Percentiles rank a stretch among this genome's conserved stretches.
Evolutionary conservation across 2,113 vertebrate species (phyloP).

Genomic region (Salvelinus fontinalis): DNA sequence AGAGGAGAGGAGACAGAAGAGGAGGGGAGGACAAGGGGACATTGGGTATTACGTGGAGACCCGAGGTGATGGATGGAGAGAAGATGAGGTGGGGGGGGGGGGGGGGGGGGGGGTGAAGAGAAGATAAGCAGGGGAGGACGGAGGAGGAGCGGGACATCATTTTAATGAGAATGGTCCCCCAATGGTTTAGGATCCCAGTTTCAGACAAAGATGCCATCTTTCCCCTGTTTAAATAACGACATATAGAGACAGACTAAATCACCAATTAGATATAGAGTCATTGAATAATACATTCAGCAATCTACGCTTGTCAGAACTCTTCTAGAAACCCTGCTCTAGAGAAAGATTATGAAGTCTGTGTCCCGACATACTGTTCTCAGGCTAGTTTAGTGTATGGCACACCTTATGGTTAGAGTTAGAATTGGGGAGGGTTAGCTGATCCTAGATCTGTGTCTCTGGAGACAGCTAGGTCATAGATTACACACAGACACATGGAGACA

Average conservation of each 20-base stretch:
- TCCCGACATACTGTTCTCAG: background rate
- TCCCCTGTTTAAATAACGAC: background rate
- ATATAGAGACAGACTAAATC: background rate
- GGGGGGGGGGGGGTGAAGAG: slow-evolving; percentile 1
- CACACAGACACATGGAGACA: background rate
- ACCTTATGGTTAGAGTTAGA: background rate
- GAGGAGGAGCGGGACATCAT: background rate
- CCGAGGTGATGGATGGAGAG: slow-evolving; percentile 27
- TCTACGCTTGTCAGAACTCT: background rate
- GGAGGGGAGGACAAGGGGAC: background rate
- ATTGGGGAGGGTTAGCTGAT: background rate
- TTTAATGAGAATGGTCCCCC: too few species aligned
- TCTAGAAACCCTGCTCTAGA: background rate
- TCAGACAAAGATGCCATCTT: background rate
- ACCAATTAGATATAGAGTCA: background rate
- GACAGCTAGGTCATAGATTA: background rate
- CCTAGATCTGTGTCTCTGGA: background rate
- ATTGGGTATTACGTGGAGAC: background rate
- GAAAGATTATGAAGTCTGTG: background rate
- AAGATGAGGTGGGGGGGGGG: slow-evolving; percentile 1
- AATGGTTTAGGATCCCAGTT: too few species aligned
- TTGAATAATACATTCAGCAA: background rate
- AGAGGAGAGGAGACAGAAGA: background rate
- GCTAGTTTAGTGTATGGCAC: background rate
- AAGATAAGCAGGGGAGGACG: background rate